phyloP scores from a whole-genome alignment of 2,113 vertebrate species.

The Leuciscus idus region DNA sequence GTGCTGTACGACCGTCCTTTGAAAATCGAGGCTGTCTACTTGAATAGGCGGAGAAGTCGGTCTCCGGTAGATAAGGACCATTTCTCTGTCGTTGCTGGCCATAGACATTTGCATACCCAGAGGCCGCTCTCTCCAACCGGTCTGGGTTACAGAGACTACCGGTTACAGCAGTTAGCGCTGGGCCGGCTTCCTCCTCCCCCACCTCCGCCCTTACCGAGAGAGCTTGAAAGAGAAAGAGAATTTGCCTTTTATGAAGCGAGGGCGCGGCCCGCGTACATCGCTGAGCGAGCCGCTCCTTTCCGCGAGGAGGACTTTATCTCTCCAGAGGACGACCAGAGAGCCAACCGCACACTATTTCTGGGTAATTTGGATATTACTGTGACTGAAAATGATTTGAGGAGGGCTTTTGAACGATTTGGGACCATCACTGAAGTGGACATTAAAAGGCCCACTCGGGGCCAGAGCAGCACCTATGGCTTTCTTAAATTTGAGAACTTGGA shows the following conservation, averaged over 20 bases:
- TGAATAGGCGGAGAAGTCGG: slow-evolving; percentile 85
- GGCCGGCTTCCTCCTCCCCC: slow-evolving; percentile 90
- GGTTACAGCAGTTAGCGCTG: slow-evolving; percentile 91
- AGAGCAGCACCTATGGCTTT: slow-evolving; percentile 95
- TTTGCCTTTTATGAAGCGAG: slow-evolving; percentile 90
- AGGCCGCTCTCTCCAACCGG: slow-evolving; percentile 87
- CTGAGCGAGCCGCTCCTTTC: slow-evolving; percentile 84
- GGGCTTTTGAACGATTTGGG: slow-evolving; percentile 95
- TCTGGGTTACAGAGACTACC: slow-evolving; percentile 91
- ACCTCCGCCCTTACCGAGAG: slow-evolving; percentile 86
- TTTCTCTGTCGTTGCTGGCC: slow-evolving; percentile 73
- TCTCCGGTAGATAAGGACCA: slow-evolving; percentile 89
- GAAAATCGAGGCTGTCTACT: slow-evolving; percentile 92
- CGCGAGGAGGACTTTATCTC: slow-evolving; percentile 93
- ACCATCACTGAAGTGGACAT: slow-evolving; percentile 97
- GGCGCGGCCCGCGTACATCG: slow-evolving; percentile 86
- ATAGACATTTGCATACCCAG: slow-evolving; percentile 82
- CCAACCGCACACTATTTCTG: slow-evolving; percentile 94
- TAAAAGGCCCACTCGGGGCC: slow-evolving; percentile 87
- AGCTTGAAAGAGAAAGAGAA: slow-evolving; percentile 88
- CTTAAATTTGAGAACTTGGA: slow-evolving; percentile 97
- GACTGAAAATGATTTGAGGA: slow-evolving; percentile 87
- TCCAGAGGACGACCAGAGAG: slow-evolving; percentile 95
- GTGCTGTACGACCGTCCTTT: slow-evolving; percentile 93
- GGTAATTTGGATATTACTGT: slow-evolving; percentile 94